Evolutionary conservation across 2,113 vertebrate genomes (phyloP).

Genomic region (Gulo gulo): DNA sequence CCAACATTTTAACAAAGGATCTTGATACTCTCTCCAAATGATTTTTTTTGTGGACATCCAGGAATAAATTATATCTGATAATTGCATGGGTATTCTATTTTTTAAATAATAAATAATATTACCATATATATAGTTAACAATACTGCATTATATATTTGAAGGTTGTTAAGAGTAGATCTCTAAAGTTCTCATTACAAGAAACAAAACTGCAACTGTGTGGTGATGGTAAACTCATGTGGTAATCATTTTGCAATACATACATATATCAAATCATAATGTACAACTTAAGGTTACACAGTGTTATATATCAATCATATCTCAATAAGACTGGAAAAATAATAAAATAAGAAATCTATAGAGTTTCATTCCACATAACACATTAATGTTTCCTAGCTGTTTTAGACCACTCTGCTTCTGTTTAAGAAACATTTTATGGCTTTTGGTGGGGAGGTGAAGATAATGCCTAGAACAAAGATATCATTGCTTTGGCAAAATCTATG

Average conservation of each 20-base stretch:
- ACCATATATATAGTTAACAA: neutral
- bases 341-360: neutral
- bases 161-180: neutral
- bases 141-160: neutral
- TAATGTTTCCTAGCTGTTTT: neutral
- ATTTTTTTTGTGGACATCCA: neutral
- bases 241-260: neutral
- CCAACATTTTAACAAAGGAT: neutral
- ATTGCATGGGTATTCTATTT: neutral
- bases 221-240: neutral
- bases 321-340: neutral
- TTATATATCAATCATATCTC: neutral
- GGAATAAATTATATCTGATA: neutral
- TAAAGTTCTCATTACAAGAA: neutral
- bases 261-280: neutral
- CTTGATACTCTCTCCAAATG: neutral
- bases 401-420: neutral
- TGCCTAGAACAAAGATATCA: neutral
- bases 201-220: neutral
- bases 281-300: neutral
- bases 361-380: neutral
- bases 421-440: neutral
- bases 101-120: neutral
- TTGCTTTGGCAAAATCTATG: neutral
- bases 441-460: neutral